These are phyloP conservation scores for Peromyscus nudipes DNA, from an alignment of 2,797 vertebrate genomes.

Conservation along the genomic window DNA sequence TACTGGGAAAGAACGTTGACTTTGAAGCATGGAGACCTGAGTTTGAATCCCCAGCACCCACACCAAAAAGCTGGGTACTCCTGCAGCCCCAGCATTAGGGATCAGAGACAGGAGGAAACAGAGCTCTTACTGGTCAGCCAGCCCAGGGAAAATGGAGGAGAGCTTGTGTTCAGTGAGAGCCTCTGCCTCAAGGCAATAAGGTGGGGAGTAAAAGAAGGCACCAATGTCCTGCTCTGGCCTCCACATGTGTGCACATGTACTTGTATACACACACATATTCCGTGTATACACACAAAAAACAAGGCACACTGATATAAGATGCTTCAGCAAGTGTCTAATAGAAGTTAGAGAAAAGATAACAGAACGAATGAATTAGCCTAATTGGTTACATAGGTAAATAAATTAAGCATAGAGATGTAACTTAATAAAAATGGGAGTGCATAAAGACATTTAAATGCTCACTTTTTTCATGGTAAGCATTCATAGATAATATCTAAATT, in stretches of 20 bases:
- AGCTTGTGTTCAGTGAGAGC: neutral
- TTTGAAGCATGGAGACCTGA: neutral
- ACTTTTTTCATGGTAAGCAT: no score
- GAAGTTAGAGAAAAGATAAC: no score
- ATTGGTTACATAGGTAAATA: no score
- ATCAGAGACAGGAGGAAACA: neutral
- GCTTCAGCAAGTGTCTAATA: neutral
- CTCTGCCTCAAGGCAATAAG: neutral
- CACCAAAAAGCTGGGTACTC: neutral
- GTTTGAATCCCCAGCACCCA: neutral
- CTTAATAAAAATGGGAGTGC: no score
- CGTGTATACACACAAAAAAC: neutral
- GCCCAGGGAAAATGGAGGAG: neutral
- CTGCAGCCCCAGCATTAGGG: neutral
- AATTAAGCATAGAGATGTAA: no score
- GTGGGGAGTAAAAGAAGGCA: neutral
- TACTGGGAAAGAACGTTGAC: neutral
- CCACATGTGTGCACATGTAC: neutral
- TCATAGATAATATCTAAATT: no score
- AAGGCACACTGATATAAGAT: neutral
- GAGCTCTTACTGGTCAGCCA: neutral
- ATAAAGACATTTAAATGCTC: no score
- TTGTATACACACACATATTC: neutral
- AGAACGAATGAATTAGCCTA: no score
- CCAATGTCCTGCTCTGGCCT: neutral